A percentile compares a stretch with the other conserved stretches of the same genome.
These are phyloP conservation scores for Panulirus ornatus DNA, from an alignment of 1,140 invertebrate species.

Conservation along the genomic window DNA sequence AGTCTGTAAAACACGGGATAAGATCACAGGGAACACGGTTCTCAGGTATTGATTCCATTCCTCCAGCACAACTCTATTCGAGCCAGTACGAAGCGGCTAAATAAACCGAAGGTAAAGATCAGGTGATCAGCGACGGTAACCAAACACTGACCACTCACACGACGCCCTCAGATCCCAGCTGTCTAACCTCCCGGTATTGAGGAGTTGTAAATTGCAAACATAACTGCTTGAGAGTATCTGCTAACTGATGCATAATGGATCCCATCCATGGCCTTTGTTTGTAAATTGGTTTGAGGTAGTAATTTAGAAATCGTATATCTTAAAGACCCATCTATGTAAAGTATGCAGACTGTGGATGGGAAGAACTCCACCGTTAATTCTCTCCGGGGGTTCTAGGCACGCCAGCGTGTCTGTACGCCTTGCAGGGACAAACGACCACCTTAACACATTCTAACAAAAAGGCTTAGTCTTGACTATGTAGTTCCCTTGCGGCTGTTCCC, in stretches of 20 bases:
- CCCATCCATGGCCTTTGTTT: conserved; percentile 55
- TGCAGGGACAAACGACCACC: neutral
- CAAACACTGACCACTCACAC: no score
- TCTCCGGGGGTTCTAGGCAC: neutral
- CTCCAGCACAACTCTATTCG: no score
- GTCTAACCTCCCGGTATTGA: conserved; percentile 27
- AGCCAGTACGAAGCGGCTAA: no score
- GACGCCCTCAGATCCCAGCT: conserved; percentile 35
- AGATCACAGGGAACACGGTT: no score
- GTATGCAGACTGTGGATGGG: conserved; percentile 29
- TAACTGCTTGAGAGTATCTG: conserved; percentile 54
- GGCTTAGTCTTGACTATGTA: neutral
- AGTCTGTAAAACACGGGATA: no score
- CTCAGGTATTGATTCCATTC: no score
- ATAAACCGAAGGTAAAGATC: no score
- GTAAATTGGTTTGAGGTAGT: conserved; percentile 62
- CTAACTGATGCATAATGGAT: conserved; percentile 68
- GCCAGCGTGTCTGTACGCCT: neutral
- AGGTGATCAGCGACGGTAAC: neutral
- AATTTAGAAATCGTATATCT: conserved; percentile 62
- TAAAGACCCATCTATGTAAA: conserved; percentile 66
- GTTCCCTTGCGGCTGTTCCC: no score
- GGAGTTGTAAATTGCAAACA: conserved; percentile 57
- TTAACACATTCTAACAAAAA: neutral
- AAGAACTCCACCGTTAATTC: conserved; percentile 1